Evolutionary conservation across 1,140 invertebrate genomes (phyloP), one percentile per base, ranked within the genome.

Genomic region (Dendrolimus punctatus): DNA sequence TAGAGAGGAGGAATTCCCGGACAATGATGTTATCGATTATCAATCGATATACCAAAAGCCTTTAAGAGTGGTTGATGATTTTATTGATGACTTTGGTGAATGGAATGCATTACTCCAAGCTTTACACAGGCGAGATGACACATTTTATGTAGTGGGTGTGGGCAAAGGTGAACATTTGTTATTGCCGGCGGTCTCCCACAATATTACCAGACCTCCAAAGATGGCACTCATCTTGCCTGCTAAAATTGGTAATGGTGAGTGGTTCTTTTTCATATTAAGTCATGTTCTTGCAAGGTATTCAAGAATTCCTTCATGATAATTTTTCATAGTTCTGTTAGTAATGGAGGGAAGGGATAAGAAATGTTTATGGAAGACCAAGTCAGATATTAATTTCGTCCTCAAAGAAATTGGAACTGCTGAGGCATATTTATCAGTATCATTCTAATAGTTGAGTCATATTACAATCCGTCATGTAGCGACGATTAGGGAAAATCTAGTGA

Each of bases 101-200:
- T 86, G 80, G 83, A 76, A 73, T 61, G 72, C 73, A 90, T 95
- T 72, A 90, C 64, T 86, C 39, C 70, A 94, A 73, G 92, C 93
- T 0, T 90, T 98, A 36, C 91, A 95, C 51, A 88, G 94, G 46
- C 88, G 93, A 59, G 95, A 97, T 64, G 96, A 98, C 80, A 98
- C 96, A 0, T 98, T 97, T 79, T 98, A 98, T 80, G 93, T 98
- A 0, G 92, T 98, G 1, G 97, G 96, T 10, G 96, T 98, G 58
- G 94, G 92, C 38, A 91, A 92, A 46, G 93, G 97, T 73, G 94
- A 97, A 80, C 91, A 96, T 65, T 80, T 96, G 10, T 80, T 97
- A 7, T 82, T 97, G 36, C 95, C 96, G 42, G 95, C 96, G 1
- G 91, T 92, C 5, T 90, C 92, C 5, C 93, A 95, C 67, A 97